Evolutionary conservation across 2,113 vertebrate genomes (phyloP).

Genomic region (Menura novaehollandiae): DNA sequence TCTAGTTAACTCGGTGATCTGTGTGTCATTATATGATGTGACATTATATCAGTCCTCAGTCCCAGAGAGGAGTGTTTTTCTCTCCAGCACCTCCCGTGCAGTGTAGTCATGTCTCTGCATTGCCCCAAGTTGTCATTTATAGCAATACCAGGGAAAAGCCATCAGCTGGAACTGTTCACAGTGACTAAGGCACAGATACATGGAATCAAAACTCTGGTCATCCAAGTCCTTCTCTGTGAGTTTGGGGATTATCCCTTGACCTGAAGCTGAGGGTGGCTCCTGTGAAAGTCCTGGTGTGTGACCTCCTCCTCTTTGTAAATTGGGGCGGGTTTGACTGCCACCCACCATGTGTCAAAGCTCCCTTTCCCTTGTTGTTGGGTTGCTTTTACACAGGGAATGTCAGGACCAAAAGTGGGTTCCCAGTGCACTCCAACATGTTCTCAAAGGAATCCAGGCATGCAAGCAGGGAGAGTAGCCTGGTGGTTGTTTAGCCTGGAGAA

Average conservation of each 20-base stretch:
- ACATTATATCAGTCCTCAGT: neutral
- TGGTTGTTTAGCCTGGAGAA: no score
- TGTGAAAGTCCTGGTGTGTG: neutral
- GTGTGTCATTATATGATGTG: neutral
- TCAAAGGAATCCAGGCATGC: neutral
- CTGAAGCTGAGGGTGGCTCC: neutral
- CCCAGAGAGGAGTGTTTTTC: neutral
- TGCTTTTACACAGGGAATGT: neutral
- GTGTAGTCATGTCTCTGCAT: neutral
- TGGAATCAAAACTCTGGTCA: neutral
- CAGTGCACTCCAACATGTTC: neutral
- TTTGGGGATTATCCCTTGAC: neutral
- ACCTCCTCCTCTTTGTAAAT: neutral
- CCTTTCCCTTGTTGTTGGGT: neutral
- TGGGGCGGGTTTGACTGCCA: neutral
- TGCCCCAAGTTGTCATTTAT: neutral
- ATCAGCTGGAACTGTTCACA: neutral
- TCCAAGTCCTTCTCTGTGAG: neutral
- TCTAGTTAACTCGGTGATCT: neutral
- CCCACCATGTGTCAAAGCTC: neutral
- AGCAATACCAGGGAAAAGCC: neutral
- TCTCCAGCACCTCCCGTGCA: neutral
- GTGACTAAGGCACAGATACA: neutral
- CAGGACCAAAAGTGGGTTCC: neutral
- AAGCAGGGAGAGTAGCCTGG: neutral